Percentiles rank a stretch among this genome's conserved stretches.
Conservation (phyloP, 2,797 vertebrate species). For the Macropus fuliginosus region DNA sequence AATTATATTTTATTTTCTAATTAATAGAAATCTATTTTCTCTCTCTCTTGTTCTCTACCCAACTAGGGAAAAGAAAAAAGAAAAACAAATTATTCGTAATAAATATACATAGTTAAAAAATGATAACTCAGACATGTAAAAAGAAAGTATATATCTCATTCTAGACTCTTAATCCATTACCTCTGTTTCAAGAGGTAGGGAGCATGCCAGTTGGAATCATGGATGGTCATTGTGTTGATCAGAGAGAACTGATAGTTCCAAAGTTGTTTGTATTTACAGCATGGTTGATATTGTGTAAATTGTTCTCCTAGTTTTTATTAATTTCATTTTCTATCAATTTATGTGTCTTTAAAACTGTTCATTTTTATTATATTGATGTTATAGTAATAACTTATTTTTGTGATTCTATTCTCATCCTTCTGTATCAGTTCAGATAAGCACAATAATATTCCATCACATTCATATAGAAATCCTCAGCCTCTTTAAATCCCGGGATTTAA, state of each 20-base stretch:
- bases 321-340: background rate
- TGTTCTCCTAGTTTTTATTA: background rate
- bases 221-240: background rate
- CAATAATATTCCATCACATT: background rate
- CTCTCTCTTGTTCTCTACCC: background rate
- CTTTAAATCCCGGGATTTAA: background rate
- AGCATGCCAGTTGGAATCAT: background rate
- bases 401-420: background rate
- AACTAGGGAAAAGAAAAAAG: too few species aligned
- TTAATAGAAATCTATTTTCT: background rate
- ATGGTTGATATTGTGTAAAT: background rate
- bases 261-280: background rate
- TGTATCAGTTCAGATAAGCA: background rate
- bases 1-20: background rate
- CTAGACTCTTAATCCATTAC: background rate
- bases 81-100: background rate
- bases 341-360: background rate
- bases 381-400: background rate
- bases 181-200: background rate
- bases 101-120: background rate
- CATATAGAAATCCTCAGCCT: background rate
- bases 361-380: background rate
- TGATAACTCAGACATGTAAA: background rate
- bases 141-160: background rate
- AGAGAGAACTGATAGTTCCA: background rate